A percentile compares a stretch with the other conserved stretches of the same genome.
Evolutionary conservation across 2,113 vertebrate species (phyloP).

Genomic region (Clupea harengus): DNA sequence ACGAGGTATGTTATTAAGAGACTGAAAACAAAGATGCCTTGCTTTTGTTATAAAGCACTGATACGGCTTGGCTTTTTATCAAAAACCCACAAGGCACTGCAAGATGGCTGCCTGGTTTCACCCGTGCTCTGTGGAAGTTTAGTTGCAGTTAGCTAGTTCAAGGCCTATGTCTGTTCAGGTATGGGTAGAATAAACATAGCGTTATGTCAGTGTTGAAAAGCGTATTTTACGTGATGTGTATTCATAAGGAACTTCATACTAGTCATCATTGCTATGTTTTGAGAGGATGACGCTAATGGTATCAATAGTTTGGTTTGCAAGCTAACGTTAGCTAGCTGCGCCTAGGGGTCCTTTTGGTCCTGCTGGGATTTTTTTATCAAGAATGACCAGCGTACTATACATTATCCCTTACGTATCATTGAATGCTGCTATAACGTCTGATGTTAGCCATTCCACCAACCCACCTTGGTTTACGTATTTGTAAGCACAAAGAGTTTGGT

Average conservation of each 20-base stretch:
- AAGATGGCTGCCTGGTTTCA: constrained; percentile 9
- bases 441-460: neutral
- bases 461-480: neutral
- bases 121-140: neutral
- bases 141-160: neutral
- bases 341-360: no score
- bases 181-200: neutral
- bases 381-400: no score
- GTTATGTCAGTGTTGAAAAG: neutral
- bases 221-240: neutral
- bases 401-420: no score
- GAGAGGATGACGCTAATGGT: neutral
- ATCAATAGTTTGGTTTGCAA: neutral
- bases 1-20: neutral
- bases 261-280: neutral
- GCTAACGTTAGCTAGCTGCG: neutral
- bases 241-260: neutral
- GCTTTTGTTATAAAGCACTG: neutral
- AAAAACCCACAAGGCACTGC: neutral
- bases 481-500: no score
- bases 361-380: no score
- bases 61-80: neutral
- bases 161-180: neutral
- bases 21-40: neutral
- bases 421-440: no score